Evolutionary conservation across 2,797 vertebrate genomes (phyloP).

Genomic region (Dryobates pubescens): DNA sequence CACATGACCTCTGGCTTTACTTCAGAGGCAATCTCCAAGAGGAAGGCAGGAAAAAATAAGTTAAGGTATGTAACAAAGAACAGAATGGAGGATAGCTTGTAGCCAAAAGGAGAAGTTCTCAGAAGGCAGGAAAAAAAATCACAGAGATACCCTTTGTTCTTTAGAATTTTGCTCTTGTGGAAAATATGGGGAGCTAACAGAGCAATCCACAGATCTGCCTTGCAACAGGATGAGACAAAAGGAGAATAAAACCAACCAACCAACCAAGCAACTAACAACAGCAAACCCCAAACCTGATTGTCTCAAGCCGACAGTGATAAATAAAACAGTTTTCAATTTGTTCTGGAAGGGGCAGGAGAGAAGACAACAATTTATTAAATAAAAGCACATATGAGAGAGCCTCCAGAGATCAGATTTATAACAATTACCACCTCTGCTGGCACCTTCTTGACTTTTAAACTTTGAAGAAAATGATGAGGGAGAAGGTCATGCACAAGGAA

Average conservation of each 20-base stretch:
- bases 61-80: neutral
- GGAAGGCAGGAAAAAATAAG: neutral
- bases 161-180: neutral
- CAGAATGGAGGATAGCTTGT: neutral
- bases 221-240: neutral
- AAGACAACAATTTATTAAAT: neutral
- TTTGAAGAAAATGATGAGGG: slow-evolving; percentile 23
- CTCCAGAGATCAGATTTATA: slow-evolving; percentile 31
- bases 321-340: neutral
- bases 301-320: too few species aligned
- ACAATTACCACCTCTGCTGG: slow-evolving; percentile 31
- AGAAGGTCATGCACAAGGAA: slow-evolving; percentile 30
- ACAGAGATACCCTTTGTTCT: too few species aligned
- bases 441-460: slow-evolving; percentile 39
- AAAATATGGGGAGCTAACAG: neutral
- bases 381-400: neutral
- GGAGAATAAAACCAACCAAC: accelerated
- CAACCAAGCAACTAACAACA: too few species aligned
- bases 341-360: slow-evolving; percentile 1
- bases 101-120: neutral
- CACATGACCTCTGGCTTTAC: neutral
- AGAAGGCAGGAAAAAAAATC: neutral
- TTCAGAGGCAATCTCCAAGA: neutral
- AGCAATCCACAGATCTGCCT: neutral
- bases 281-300: neutral